Conservation (phyloP, 2,888 invertebrate species). For the Epistrophe grossulariae region DNA sequence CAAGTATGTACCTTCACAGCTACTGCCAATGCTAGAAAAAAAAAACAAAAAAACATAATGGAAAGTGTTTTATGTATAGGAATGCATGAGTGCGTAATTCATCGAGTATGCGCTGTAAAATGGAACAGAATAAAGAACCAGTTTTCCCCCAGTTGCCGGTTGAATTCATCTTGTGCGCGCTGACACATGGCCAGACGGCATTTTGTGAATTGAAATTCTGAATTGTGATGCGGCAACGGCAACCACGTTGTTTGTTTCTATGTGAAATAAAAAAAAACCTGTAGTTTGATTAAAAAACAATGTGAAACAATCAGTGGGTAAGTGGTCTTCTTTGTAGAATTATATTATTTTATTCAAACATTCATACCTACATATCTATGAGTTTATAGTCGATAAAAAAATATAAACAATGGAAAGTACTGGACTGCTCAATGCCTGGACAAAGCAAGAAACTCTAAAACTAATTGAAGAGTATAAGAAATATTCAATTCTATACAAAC, state of each 20-base stretch:
- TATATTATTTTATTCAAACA: no score
- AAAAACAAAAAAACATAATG: no score
- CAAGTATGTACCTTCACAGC: no score
- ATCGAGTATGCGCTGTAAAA: background rate
- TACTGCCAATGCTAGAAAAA: no score
- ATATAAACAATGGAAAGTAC: background rate
- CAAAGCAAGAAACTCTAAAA: constrained; percentile 4
- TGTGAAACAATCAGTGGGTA: background rate
- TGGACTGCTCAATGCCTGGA: background rate
- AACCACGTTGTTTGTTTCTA: no score
- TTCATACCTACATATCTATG: no score
- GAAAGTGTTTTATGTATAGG: background rate
- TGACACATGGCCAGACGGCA: background rate
- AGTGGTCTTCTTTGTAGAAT: no score
- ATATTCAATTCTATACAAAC: background rate
- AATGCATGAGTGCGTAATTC: background rate
- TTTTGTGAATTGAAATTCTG: background rate
- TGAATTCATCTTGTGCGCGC: background rate
- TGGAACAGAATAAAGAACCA: background rate
- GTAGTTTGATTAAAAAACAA: background rate
- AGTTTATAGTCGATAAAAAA: no score
- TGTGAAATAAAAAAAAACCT: background rate
- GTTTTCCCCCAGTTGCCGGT: background rate
- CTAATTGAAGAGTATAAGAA: background rate
- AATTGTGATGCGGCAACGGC: no score